Evolutionary conservation across 1,140 invertebrate genomes (phyloP).

Genomic region (Platyura marginata): DNA sequence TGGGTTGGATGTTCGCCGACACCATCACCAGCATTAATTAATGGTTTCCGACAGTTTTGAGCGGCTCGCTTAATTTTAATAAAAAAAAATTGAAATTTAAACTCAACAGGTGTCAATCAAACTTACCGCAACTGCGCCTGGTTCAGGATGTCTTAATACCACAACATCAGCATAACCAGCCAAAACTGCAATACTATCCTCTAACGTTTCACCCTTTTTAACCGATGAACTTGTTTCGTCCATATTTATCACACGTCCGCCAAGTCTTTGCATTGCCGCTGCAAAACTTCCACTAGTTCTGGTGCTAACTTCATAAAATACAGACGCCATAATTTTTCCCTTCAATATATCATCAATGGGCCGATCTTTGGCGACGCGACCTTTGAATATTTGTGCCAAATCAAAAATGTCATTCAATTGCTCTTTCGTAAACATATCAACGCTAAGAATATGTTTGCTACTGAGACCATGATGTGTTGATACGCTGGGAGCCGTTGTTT

Average conservation of each 20-base stretch:
- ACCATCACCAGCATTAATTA: constrained; percentile 97
- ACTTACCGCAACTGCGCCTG: constrained; percentile 76
- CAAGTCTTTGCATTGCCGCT: constrained; percentile 88
- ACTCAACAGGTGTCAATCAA: background rate
- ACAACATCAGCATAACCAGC: constrained; percentile 79
- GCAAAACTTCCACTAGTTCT: constrained; percentile 91
- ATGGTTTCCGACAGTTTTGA: constrained; percentile 60
- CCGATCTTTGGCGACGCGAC: constrained; percentile 64
- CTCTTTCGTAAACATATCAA: constrained; percentile 76
- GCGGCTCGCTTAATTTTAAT: constrained; percentile 48
- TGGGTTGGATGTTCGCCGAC: constrained; percentile 97
- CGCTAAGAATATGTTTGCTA: constrained; percentile 68
- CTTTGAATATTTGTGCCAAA: constrained; percentile 72
- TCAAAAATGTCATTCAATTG: constrained; percentile 88
- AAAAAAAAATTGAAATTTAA: constrained; percentile 3
- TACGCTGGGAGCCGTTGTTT: constrained; percentile 11
- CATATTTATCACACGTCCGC: constrained; percentile 78
- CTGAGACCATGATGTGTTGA: constrained; percentile 33
- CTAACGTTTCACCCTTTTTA: constrained; percentile 91
- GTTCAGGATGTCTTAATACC: constrained; percentile 83
- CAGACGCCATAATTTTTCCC: constrained; percentile 87
- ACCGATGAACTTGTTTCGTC: constrained; percentile 80
- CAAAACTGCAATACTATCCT: constrained; percentile 75
- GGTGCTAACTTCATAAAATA: constrained; percentile 97
- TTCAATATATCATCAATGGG: constrained; percentile 71